These are phyloP conservation scores for Cyprinodon brontotheroides DNA, from an alignment of 2,113 vertebrate species.

Conservation along the genomic window DNA sequence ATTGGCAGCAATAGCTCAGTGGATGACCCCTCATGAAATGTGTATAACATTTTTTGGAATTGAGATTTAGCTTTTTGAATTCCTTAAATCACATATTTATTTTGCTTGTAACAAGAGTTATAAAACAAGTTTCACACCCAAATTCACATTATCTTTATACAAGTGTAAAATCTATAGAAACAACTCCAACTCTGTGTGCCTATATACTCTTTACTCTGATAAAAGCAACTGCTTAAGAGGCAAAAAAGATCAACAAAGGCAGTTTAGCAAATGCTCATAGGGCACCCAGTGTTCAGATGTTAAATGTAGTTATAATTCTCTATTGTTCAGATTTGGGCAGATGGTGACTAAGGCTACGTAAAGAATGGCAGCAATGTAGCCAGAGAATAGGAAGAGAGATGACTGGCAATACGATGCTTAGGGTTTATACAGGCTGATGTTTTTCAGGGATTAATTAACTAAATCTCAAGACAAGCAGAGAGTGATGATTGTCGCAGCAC, in stretches of 20 bases:
- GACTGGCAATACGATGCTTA: constrained; percentile 52
- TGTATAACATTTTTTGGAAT: too few species aligned
- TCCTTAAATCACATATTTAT: background rate
- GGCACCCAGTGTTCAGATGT: constrained; percentile 18
- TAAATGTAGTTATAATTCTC: constrained; percentile 40
- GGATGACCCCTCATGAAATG: too few species aligned
- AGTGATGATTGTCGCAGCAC: background rate
- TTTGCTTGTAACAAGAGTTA: background rate
- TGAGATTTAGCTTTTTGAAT: background rate
- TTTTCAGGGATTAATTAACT: constrained; percentile 30
- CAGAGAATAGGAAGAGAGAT: constrained; percentile 25
- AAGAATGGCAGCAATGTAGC: constrained; percentile 41
- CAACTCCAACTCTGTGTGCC: background rate
- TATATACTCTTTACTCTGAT: background rate
- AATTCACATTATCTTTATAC: background rate
- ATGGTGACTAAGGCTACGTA: constrained; percentile 56
- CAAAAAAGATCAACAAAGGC: background rate
- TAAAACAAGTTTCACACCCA: background rate
- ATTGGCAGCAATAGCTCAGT: too few species aligned
- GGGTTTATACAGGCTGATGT: constrained; percentile 28
- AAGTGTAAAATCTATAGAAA: background rate
- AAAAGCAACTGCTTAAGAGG: background rate
- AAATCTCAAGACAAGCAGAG: constrained; percentile 9
- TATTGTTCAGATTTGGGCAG: constrained; percentile 58
- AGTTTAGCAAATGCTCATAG: background rate